Evolutionary conservation across 2,797 vertebrate genomes (phyloP).

Genomic region (Tauraco hartlaubi): DNA sequence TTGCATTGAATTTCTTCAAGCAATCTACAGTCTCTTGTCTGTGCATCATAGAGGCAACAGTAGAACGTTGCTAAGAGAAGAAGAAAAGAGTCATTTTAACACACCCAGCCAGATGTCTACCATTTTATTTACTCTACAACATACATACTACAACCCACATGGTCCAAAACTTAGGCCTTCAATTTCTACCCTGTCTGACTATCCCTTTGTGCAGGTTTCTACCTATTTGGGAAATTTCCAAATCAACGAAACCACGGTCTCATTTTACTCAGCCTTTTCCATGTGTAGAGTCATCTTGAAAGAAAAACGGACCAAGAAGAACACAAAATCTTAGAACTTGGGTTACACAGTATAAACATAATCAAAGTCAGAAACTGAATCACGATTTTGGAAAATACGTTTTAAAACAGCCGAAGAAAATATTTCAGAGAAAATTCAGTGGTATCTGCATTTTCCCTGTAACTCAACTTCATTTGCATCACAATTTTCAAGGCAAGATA

Average conservation of each 20-base stretch:
- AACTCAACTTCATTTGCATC: background rate
- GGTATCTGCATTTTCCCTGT: background rate
- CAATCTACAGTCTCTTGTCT: slow-evolving; percentile 98
- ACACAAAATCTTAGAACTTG: background rate
- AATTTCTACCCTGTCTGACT: background rate
- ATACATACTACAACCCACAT: background rate
- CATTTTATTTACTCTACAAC: background rate
- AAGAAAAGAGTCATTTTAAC: background rate
- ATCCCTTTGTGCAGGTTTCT: background rate
- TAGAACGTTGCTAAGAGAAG: slow-evolving; percentile 92
- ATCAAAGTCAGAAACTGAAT: too few relatives aligned
- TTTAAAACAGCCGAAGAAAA: background rate
- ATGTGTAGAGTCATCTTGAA: background rate
- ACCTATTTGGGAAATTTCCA: background rate
- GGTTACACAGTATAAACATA: too few relatives aligned
- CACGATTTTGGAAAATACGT: too few relatives aligned
- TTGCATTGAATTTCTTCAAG: slow-evolving; percentile 97
- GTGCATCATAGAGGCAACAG: slow-evolving; percentile 99
- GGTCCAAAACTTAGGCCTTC: background rate
- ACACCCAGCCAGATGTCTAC: background rate
- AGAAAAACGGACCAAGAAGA: background rate
- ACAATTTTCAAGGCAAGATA: background rate
- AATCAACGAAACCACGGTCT: background rate
- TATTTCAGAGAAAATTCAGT: background rate
- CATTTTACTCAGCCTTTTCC: background rate